Evolutionary conservation across 2,888 invertebrate genomes (phyloP), one percentile per base, ranked within the genome.

Genomic region (Leucoma salicis): DNA sequence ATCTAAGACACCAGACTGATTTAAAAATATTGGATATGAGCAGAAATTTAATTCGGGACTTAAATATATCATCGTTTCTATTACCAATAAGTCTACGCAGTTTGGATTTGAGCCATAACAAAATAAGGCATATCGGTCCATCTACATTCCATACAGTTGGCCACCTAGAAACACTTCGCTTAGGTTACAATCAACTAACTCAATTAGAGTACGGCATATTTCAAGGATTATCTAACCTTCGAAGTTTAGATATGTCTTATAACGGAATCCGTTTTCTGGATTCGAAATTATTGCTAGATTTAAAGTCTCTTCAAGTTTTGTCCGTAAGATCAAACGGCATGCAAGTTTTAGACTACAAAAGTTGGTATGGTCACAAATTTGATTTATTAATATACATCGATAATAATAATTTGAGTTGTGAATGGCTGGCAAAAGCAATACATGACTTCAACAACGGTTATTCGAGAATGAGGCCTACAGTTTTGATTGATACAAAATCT

Each of bases 391-490:
- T 87, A 2, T 76, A 70, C 49, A 39, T 89, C 2, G 88, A 89
- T 31, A 81, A 75, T 1, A 89, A 86, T 37, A 69, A 67, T 12
- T 68, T 84, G 2, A 68, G 74, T 6, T 89, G 88, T 37, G 72
- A 78, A 1, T 88, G 87, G 87, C 51, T 89, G 21, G 68, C 67
- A 0, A 58, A 51, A 5, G 83, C 78, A 0, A 45, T 89, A 25
- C 72, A 43, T 2, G 78, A 86, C 49, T 80, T 57, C 35, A 71
- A 82, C 7, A 83, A 77, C 50, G 85, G 84, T 0, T 84, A 71
- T 45, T 77, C 85, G 0, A 82, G 63, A 46, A 82, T 87, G 73
- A 66, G 56, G 14, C 87, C 84, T 0, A 42, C 62, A 0, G 78
- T 74, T 1, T 25, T 70, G 0, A 56, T 66, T 1, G 35, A 51